Evolutionary conservation across 53 echinoderm and acorn worm genomes (phyloP), one percentile per base, ranked within the genome.

Genomic region (Temnopleurus reevesii): DNA sequence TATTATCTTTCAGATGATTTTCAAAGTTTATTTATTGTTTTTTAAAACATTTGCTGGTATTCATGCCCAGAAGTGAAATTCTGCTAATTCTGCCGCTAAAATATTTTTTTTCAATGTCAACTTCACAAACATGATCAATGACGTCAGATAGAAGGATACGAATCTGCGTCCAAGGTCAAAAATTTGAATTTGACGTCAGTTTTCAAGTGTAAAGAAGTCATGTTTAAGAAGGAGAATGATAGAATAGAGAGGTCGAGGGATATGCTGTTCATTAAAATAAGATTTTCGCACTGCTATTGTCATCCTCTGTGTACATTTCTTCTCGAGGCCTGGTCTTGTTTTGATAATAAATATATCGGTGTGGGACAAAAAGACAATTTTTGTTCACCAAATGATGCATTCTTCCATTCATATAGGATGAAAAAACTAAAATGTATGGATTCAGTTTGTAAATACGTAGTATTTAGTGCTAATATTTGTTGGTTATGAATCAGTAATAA

Each of bases 81-180:
- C n/a, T n/a, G n/a, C n/a, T n/a, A n/a, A n/a, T n/a, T n/a, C n/a
- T n/a, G n/a, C n/a, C n/a, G n/a, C n/a, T n/a, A n/a, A n/a, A n/a
- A n/a, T n/a, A n/a, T 49, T 49, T 49, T 49, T 0, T 0, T 0
- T 9, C 0, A 15, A 43, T n/a, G 21, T 71, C 5, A 71, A 71
- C 41, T 71, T 49, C 41, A 71, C 26, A 71, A 63, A 63, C 71
- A 21, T 71, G 71, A 13, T 71, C n/a, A 38, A 71, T 71, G 71
- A 43, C 71, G 71, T 71, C 43, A 71, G 41, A 19, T n/a, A 36
- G 38, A 71, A 71, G 38, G 41, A 41, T 21, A 71, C n/a, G n/a
- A n/a, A n/a, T n/a, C n/a, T n/a, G n/a, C n/a, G n/a, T n/a, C n/a
- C n/a, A n/a, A n/a, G n/a, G n/a, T n/a, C n/a, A n/a, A n/a, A n/a